Evolutionary conservation across 2,113 vertebrate species (phyloP).

Genomic region (Eupsittula cactorum): DNA sequence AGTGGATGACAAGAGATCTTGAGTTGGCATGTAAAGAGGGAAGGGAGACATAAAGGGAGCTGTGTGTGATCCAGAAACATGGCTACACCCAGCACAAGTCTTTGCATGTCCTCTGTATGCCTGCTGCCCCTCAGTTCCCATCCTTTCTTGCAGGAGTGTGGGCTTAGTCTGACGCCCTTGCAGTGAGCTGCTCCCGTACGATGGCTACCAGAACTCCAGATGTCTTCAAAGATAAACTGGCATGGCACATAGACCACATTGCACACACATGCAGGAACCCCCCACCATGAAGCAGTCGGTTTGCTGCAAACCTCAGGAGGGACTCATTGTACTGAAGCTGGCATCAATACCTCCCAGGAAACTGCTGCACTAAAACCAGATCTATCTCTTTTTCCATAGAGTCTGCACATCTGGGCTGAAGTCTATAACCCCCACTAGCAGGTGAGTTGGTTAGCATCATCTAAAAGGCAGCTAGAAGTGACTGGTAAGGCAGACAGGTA

Average conservation of each 20-base stretch:
- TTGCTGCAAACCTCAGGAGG: not conserved
- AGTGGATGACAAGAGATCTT: not conserved
- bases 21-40: not conserved
- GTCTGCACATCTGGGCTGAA: not conserved
- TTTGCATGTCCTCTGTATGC: not conserved
- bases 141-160: not conserved
- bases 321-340: not conserved
- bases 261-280: not conserved
- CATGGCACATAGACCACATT: not conserved
- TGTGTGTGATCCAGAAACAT: not conserved
- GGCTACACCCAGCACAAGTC: not conserved
- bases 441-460: not conserved
- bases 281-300: not conserved
- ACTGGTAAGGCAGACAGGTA: not conserved
- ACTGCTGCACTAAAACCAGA: not conserved
- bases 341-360: not conserved
- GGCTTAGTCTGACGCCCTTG: not conserved
- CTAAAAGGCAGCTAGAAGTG: not conserved
- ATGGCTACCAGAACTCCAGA: not conserved
- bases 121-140: not conserved
- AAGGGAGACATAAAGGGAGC: not conserved
- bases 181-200: not conserved
- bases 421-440: not conserved
- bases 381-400: not conserved
- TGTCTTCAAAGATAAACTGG: not conserved